Conservation (phyloP, 2,888 invertebrate species). For the Scaptomyza cyrtandrae region DNA sequence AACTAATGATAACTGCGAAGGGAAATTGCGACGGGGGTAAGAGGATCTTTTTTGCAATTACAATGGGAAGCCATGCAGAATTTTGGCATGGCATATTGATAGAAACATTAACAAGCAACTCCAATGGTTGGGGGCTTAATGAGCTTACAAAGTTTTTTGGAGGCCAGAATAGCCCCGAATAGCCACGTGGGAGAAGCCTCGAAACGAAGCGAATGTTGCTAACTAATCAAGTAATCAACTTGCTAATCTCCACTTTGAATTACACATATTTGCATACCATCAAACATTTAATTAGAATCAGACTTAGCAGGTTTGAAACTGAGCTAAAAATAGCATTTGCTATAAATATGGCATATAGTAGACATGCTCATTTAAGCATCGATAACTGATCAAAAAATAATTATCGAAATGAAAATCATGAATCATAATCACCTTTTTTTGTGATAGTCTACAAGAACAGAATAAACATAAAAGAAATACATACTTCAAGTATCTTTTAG, state of each 20-base stretch:
- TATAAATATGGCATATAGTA: not conserved
- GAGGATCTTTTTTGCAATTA: slow-evolving; percentile 10
- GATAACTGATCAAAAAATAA: not conserved
- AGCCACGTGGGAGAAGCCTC: slow-evolving; percentile 1
- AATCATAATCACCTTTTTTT: not conserved
- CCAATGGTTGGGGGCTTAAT: slow-evolving; percentile 33
- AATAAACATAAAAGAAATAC: not conserved
- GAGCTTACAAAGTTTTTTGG: slow-evolving; percentile 31
- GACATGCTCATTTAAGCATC: not conserved
- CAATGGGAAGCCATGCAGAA: slow-evolving; percentile 6
- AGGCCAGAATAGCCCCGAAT: slow-evolving; percentile 14
- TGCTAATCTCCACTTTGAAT: slow-evolving; percentile 14
- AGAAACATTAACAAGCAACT: slow-evolving; percentile 6
- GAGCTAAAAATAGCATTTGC: not conserved
- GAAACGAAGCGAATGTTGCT: slow-evolving; percentile 16
- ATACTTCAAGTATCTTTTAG: not conserved
- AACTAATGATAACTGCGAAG: slow-evolving; percentile 8
- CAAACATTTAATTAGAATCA: slow-evolving; percentile 8
- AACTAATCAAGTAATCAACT: slow-evolving; percentile 41
- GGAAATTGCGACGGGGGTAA: not conserved
- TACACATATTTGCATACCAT: slow-evolving; percentile 7
- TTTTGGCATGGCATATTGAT: slow-evolving; percentile 32
- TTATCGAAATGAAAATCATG: not conserved
- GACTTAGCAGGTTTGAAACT: not conserved
- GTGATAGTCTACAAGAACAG: not conserved